Conservation (phyloP, 2,113 vertebrate genomes). For the Psittacus erithacus region DNA sequence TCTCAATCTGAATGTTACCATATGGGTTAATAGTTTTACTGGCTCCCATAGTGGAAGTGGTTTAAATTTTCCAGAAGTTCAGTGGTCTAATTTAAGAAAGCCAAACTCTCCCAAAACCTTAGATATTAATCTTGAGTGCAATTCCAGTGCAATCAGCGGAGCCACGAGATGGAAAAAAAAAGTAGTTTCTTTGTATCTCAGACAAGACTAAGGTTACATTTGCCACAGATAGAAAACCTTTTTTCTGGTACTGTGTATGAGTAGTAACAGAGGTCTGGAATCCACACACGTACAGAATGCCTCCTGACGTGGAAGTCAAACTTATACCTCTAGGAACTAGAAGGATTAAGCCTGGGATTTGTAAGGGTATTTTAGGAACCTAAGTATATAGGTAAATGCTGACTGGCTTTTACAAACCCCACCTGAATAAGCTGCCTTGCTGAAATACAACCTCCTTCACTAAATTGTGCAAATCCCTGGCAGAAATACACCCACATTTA, state of each 20-base stretch:
- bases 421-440: neutral
- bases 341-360: neutral
- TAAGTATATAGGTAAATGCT: neutral
- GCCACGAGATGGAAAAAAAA: neutral
- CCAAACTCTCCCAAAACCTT: neutral
- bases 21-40: conserved; percentile 33
- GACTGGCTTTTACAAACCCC: neutral
- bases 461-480: neutral
- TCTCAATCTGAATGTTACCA: conserved; percentile 45
- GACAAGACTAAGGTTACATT: neutral
- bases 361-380: neutral
- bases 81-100: conserved; percentile 12
- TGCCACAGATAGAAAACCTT: neutral
- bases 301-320: neutral
- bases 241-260: neutral
- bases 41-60: neutral
- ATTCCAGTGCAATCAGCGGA: neutral
- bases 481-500: neutral
- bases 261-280: neutral
- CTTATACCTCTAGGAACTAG: neutral
- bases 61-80: conserved; percentile 44
- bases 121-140: neutral
- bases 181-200: neutral
- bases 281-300: neutral
- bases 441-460: neutral